Evolutionary conservation across 2,888 invertebrate species (phyloP), one percentile per base, ranked within the genome.

Genomic region (Drosophila melanocephala): DNA sequence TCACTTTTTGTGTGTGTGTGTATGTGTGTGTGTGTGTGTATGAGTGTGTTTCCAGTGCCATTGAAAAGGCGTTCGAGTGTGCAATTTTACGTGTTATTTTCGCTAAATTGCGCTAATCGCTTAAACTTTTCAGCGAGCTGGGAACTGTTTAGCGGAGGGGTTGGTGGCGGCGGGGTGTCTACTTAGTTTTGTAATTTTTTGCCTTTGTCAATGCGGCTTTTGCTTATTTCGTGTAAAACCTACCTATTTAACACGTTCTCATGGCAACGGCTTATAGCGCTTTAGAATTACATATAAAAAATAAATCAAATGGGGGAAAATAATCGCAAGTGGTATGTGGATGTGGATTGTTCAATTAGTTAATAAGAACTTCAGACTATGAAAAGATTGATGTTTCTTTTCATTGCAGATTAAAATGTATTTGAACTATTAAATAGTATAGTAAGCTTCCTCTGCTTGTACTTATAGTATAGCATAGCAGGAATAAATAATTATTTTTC

Each of bases 71-170:
- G 89, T 86, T 88, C 79, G 85, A 86, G 89, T 91, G 90, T 65
- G 82, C 81, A 83, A 87, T 88, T 88, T 91, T 69, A 78, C 83
- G 77, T 89, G 87, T 88, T 88, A 84, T 89, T 78, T 90, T 83
- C 83, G 90, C 86, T 90, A 87, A 91, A 91, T 87, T 90, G 90
- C 84, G 77, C 81, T 90, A 87, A 90, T 81, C 84, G 79, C 78
- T 87, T 87, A 77, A 86, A 86, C 80, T 89, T 89, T 89, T 89
- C 71, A 81, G 59, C 68, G 58, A 28, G 35, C 32, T 33, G 32
- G 30, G n/a, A 51, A 51, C 30, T 60, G 52, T 47, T 58, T 4
- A 12, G 32, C 26, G 22, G 10, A 19, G 35, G 14, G 53, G 47
- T 47, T 47, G 52, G 26, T 12, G 60, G 22, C 16, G 32, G 50